A percentile compares a stretch with the other conserved stretches of the same genome.
Evolutionary conservation across 2,113 vertebrate species (phyloP).

Genomic region (Axis porcinus): DNA sequence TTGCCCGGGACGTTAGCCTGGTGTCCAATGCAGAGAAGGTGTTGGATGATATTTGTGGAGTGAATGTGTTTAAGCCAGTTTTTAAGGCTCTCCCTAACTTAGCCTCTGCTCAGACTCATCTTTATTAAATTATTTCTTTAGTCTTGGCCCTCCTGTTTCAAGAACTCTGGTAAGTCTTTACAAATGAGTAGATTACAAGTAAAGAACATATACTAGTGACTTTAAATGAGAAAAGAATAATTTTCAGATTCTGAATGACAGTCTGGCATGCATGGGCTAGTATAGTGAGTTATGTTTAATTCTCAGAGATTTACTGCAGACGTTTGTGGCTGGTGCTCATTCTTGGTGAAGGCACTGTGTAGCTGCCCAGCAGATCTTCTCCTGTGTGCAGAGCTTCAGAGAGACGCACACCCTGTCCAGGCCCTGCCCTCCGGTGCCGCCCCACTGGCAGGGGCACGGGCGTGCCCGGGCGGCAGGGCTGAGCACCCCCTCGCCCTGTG

Average conservation of each 20-base stretch:
- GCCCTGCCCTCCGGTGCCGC: fast-evolving
- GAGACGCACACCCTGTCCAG: not conserved
- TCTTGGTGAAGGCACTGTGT: not conserved
- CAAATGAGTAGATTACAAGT: not conserved
- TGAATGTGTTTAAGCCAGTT: not conserved
- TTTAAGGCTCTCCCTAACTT: not conserved
- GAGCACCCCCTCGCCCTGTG: not conserved
- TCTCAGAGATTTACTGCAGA: not conserved
- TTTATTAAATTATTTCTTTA: not conserved
- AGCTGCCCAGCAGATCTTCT: not conserved
- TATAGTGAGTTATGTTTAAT: not conserved
- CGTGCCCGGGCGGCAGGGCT: not conserved
- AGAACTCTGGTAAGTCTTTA: not conserved
- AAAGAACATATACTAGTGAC: not conserved
- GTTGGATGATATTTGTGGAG: not conserved
- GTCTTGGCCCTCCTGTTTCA: not conserved
- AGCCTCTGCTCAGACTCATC: not conserved
- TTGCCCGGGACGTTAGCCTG: not conserved
- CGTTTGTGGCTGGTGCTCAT: not conserved
- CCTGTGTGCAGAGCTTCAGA: not conserved
- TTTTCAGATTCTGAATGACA: not conserved
- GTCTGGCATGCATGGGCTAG: not conserved
- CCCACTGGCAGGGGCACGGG: not conserved
- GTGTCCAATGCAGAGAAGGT: not conserved
- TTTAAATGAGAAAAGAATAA: not conserved